Evolutionary conservation across 2,113 vertebrate genomes (phyloP).

Genomic region (Lamprologus speciosus): DNA sequence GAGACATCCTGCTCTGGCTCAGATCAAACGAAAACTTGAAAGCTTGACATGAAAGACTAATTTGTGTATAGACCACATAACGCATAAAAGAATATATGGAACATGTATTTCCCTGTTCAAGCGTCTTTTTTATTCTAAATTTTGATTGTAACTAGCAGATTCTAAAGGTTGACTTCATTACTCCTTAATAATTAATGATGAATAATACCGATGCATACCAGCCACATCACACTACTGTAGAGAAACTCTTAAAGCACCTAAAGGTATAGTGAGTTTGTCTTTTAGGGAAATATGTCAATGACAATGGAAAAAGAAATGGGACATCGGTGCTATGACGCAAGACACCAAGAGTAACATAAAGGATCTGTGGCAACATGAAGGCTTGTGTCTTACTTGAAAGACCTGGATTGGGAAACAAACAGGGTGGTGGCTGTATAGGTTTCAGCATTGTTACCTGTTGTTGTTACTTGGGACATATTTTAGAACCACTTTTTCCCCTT

Average conservation of each 20-base stretch:
- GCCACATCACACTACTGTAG: neutral
- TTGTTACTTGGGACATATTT: neutral
- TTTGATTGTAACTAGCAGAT: neutral
- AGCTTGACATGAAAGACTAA: neutral
- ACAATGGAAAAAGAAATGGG: neutral
- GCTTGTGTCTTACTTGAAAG: neutral
- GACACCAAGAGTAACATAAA: neutral
- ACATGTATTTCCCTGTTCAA: neutral
- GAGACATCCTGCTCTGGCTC: neutral
- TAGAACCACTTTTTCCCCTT: neutral
- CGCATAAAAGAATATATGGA: neutral
- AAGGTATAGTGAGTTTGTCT: neutral
- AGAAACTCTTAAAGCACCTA: neutral
- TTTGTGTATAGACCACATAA: neutral
- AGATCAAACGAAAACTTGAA: neutral
- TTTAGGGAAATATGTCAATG: neutral
- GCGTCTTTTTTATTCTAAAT: neutral
- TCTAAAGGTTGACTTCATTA: neutral
- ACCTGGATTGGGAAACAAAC: rapidly evolving
- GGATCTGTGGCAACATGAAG: neutral
- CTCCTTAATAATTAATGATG: neutral
- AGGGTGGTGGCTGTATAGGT: neutral
- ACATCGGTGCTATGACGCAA: neutral
- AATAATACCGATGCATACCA: neutral
- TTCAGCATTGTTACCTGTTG: neutral